Base-by-base conservation (phyloP, 2,888 invertebrate species). In the Tachina fera region DNA sequence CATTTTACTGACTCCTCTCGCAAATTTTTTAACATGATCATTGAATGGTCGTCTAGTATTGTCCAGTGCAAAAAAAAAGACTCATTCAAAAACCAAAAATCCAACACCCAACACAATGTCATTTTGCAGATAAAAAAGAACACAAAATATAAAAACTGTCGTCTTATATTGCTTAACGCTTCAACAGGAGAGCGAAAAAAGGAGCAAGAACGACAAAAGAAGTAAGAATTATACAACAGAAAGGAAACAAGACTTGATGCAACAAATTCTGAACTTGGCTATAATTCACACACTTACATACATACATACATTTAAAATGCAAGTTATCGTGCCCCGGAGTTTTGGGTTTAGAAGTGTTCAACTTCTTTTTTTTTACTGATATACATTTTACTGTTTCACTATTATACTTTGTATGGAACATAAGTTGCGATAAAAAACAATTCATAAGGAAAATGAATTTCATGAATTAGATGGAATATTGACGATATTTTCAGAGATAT, bases 111-210 rank as follows among this genome's bases (percentile, higher is more conserved):
- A 82, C 78, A 85, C 78, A 85, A 70, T 82, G 72, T 72, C 72
- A 83, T 76, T 75, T 74, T 67, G 56, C 14, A 31, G 39, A 72
- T 60, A 58, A 53, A 65, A n/a, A 49, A 79, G 14, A 31, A 43
- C 9, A 47, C 31, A 63, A 68, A 16, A 72, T 14, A 76, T 71
- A 61, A 68, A 65, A 85, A 82, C 78, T 83, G 83, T 79, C 83
- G 75, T 75, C 75, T 86, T 79, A 79, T 67, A 76, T 83, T 86
- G 82, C 85, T 85, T 78, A 82, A 85, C 84, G 83, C 79, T 78
- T 79, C 79, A 79, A 72, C 75, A 79, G 16, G 19, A 70, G 71
- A 68, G 4, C 43, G 31, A 49, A 75, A 41, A 81, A 80, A 22
- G 16, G 9, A 51, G 11, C 3, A 22, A n/a, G 14, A 39, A 10